phyloP scores from a whole-genome alignment of 2,797 vertebrate species.

The Artibeus lituratus region DNA sequence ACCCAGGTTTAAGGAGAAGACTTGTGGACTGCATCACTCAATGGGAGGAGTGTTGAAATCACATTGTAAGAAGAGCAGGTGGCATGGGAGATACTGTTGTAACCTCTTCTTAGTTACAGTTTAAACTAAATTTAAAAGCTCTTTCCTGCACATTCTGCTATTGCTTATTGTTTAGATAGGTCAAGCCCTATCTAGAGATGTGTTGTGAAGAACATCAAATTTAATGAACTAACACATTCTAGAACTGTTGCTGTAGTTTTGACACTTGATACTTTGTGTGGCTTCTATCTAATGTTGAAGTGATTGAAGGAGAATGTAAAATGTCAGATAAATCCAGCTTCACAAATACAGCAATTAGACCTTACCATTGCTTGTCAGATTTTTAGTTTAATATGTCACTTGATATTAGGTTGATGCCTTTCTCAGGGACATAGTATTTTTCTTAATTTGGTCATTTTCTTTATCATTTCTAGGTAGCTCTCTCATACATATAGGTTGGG shows the following conservation, averaged over 20 bases:
- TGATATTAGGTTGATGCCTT: constrained; percentile 14
- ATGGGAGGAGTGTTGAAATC: neutral
- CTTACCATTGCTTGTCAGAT: constrained; percentile 9
- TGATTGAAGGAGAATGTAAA: constrained; percentile 26
- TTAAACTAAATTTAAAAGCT: neutral
- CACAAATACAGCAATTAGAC: neutral
- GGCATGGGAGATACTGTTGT: neutral
- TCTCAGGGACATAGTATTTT: constrained; percentile 8
- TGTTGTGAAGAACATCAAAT: neutral
- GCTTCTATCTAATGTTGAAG: constrained; percentile 3
- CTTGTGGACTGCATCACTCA: neutral
- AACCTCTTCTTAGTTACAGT: neutral
- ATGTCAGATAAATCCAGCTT: neutral
- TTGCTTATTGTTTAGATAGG: neutral
- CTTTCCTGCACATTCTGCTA: neutral
- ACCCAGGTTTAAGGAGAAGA: neutral
- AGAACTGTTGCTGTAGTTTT: neutral
- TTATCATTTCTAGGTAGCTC: neutral
- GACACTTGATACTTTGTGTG: neutral
- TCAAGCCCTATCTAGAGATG: neutral
- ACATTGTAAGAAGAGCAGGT: neutral
- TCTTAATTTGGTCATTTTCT: constrained; percentile 33
- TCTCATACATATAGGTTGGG: neutral
- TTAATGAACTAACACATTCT: neutral
- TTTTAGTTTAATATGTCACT: neutral